Evolutionary conservation across 1,140 invertebrate genomes (phyloP).

Genomic region (Potamilus streckersoni): DNA sequence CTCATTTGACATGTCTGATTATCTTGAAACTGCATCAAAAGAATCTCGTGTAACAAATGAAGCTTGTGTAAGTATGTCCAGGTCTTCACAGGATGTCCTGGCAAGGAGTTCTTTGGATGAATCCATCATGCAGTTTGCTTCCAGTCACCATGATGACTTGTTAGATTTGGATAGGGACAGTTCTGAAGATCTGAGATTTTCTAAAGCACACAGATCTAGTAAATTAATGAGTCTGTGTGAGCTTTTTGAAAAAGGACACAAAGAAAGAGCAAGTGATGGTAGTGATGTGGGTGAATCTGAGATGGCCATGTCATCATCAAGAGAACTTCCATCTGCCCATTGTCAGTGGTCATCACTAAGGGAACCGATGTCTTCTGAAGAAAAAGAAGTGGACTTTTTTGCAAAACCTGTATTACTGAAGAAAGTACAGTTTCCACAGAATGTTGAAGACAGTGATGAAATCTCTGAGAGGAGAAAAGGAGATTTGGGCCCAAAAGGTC

Average conservation of each 20-base stretch:
- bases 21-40: too few species aligned
- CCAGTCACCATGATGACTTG: conserved; percentile 50
- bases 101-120: conserved; percentile 51
- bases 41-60: too few species aligned
- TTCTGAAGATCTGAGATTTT: conserved; percentile 45
- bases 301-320: conserved; percentile 22
- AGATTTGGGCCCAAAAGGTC: conserved; percentile 26
- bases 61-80: neutral
- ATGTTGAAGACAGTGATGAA: conserved; percentile 9
- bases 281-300: conserved; percentile 29
- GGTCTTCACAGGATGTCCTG: conserved; percentile 2
- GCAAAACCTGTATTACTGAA: conserved; percentile 3
- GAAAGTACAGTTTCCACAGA: conserved; percentile 2
- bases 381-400: neutral
- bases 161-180: conserved; percentile 28
- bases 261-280: conserved; percentile 20
- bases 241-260: conserved; percentile 49
- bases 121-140: conserved; percentile 39
- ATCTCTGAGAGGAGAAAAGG: conserved; percentile 15
- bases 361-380: neutral
- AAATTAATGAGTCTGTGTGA: conserved; percentile 57
- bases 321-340: too few species aligned
- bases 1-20: too few species aligned
- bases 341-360: too few species aligned
- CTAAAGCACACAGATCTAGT: conserved; percentile 46